Base-by-base conservation (phyloP, 2,888 invertebrate species). In the Calameuta filiformis region DNA sequence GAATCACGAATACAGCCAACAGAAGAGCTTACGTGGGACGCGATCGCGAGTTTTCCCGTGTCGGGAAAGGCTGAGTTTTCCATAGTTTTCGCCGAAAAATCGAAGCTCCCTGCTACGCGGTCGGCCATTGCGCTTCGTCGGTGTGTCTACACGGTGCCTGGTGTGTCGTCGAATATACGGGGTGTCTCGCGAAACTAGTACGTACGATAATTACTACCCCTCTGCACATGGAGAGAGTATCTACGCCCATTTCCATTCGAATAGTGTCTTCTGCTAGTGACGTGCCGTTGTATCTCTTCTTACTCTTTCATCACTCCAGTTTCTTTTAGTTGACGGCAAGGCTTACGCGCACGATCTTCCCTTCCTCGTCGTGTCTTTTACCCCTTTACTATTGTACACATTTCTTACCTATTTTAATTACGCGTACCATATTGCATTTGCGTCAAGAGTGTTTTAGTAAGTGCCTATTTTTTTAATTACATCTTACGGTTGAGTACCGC, bases 91-190 rank as follows among this genome's bases (percentile, higher is more conserved):
- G 37, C 30, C 40, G 74, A 56, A 77, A 80, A 77, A 80, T 77
- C 77, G 73, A 73, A 77, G 69, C 75, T 37, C 75, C 37, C 31
- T 75, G 77, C 56, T 79, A 81, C 85, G 82, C 80, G 83, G 88
- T 87, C 88, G 86, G 88, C 88, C 88, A 88, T 88, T 88, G 87
- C 87, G 87, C 87, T 87, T 84, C 85, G 83, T 81, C 75, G 80
- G 73, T 77, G 77, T 40, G 75, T 33, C 74, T 34, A 31, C 71
- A 71, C 31, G 71, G 71, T 71, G 77, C 78, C 71, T 71, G 31
- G 71, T 71, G 56, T 56, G 30, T 37, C 33, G 69, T 73, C 77
- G 68, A 35, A 33, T 40, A 73, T 79, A 80, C 75, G 75, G 79
- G 77, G 80, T 80, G 80, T 75, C 78, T 37, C 76, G 69, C n/a